Base-by-base conservation (phyloP, 2,888 invertebrate genomes). In the Eupithecia abbreviata region DNA sequence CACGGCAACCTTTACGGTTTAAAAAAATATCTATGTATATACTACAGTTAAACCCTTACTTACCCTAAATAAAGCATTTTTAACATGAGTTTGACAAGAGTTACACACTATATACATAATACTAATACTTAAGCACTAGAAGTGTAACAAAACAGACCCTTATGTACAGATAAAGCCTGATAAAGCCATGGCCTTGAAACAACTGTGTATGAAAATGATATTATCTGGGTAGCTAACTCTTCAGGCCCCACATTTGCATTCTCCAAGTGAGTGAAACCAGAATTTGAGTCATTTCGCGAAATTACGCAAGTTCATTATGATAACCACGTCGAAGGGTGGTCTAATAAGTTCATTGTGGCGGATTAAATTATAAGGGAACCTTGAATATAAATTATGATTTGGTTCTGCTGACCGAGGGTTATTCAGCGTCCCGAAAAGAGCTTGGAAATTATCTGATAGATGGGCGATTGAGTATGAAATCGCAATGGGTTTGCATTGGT, bases 231-330 rank as follows among this genome's bases (percentile, higher is more conserved):
- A 45, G 4, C 12, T 18, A 7, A 45, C 68, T 45, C n/a, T 77
- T 67, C 74, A 73, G 77, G 68, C 70, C 77, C 77, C 72, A 73
- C 81, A 82, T 82, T 82, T 82, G 82, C 81, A 82, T 82, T 79
- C 76, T 76, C 75, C 75, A 72, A 82, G 77, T 80, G 77, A 81
- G 80, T 79, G 81, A 79, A 78, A 79, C 78, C 77, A 76, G 77
- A 79, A 81, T 79, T 81, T 79, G 72, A 78, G 77, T 78, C 77
- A 80, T 81, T 79, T 79, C 68, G 58, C 75, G 55, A 74, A 79
- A 81, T 81, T 76, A 78, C 79, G 74, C 74, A 73, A 79, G 77
- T 79, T 80, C 80, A 80, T 80, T 78, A 78, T 72, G 74, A 77
- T 78, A 80, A 80, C 78, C 78, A 72, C 70, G 77, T 69, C 73